Evolutionary conservation across 2,113 vertebrate species (phyloP), one percentile per base, ranked within the genome.

Genomic region (Fulica atra): DNA sequence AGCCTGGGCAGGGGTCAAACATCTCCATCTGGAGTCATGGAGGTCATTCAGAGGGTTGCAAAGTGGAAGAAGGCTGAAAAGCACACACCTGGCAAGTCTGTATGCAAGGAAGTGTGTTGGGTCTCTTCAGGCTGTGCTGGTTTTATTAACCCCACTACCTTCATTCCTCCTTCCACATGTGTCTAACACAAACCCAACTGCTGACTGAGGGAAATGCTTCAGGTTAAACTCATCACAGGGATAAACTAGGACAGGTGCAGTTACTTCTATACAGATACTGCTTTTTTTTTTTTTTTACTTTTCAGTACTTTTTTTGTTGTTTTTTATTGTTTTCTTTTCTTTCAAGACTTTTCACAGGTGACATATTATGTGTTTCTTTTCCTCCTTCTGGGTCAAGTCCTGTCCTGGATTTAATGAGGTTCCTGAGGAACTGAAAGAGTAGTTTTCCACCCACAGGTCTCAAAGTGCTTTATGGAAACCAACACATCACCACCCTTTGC

Each of bases 391-490:
- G 23, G 8, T 56, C 40, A 44, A 46, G 13, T 7, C 6, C 17
- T 57, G 31, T 7, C 14, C 56, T 78, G 76, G 42, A 20, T 93
- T 90, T 63, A 86, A 61, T 2, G 15, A 36, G 8, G 28, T 63
- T 82, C 11, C 28, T 71, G 44, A 26, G 57, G 80, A 89, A 46
- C 14, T 68, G 36, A 13, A 16, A 77, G 78, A 76, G 28, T 4
- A 72, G 28, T 16, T 68, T 81, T 81, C 36, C 21, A 66, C 21
- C 5, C 28, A 17, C 4, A 29, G 16, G 26, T 56, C 42, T 78
- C 13, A 0, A 13, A 66, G 12, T 0, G 0, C 12, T 66, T 77
- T n/a, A 20, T 25, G 31, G 44, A 65, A 79, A 19, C 4, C 38
- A 21, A 59, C 12, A 65, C 16, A 35, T 29, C 33, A 46, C 7